These are phyloP conservation scores for Pristionchus maxplancki DNA, from an alignment of 2,888 invertebrate species.

Conservation along the genomic window DNA sequence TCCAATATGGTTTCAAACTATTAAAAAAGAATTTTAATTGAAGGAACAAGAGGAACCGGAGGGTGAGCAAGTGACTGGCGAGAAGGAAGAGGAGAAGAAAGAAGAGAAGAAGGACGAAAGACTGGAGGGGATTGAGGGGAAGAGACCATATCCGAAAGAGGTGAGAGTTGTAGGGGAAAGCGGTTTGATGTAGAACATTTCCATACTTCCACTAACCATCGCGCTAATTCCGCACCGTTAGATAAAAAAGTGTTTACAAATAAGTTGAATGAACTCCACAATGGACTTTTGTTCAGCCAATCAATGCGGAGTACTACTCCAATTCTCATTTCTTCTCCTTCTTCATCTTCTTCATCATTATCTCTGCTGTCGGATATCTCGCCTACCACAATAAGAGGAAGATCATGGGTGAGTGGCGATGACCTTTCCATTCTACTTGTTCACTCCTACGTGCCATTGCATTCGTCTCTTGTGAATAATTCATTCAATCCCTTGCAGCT, in stretches of 20 bases:
- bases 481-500: slow-evolving; percentile 19
- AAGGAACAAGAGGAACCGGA: slow-evolving; percentile 19
- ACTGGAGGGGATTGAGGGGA: not conserved
- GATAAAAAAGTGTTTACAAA: too few species aligned
- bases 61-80: not conserved
- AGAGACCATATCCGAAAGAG: slow-evolving; percentile 25
- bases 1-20: too few species aligned
- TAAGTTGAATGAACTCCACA: too few species aligned
- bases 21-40: not conserved
- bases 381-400: slow-evolving; percentile 51
- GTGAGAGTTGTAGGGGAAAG: not conserved
- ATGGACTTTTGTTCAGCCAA: too few species aligned
- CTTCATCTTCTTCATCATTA: slow-evolving; percentile 44
- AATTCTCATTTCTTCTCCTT: slow-evolving; percentile 51
- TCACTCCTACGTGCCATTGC: too few species aligned
- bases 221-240: too few species aligned
- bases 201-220: too few species aligned
- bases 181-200: too few species aligned
- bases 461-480: not conserved
- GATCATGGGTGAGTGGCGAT: slow-evolving; percentile 36
- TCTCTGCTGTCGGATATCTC: slow-evolving; percentile 35
- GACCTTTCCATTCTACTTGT: not conserved
- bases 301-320: slow-evolving; percentile 26
- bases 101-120: not conserved
- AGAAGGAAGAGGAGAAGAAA: not conserved